A percentile compares a stretch with the other conserved stretches of the same genome.
Conservation (phyloP, 2,888 invertebrate genomes). For the Apodemia mormo region DNA sequence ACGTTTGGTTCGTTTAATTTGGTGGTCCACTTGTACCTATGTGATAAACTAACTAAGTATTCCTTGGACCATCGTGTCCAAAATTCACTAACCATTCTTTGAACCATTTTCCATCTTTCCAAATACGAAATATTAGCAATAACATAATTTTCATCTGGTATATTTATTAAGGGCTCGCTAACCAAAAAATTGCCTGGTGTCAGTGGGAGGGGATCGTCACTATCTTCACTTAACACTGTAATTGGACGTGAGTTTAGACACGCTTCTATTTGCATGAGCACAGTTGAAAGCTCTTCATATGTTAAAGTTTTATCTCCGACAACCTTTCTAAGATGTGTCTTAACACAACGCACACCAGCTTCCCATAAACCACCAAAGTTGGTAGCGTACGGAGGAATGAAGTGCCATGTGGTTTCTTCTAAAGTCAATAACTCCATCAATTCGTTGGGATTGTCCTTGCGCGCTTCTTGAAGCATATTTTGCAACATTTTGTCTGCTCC, state of each 20-base stretch:
- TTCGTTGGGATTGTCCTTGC: background rate
- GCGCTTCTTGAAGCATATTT: background rate
- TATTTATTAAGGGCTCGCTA: background rate
- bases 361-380: conserved; percentile 41
- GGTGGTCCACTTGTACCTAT: conserved; percentile 32
- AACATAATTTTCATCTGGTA: background rate
- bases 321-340: conserved; percentile 29
- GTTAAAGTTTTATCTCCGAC: conserved; percentile 31
- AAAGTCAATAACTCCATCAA: background rate
- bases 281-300: conserved; percentile 33
- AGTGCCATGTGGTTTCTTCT: conserved; percentile 30
- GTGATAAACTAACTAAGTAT: conserved; percentile 24
- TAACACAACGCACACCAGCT: conserved; percentile 32
- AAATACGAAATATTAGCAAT: background rate
- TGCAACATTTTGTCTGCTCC: background rate
- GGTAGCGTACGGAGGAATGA: conserved; percentile 35
- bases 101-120: conserved; percentile 17
- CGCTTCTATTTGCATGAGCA: conserved; percentile 34
- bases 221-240: conserved; percentile 5
- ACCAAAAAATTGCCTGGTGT: conserved; percentile 18
- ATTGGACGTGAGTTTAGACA: conserved; percentile 36
- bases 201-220: background rate
- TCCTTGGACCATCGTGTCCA: conserved; percentile 32
- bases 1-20: conserved; percentile 25
- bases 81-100: conserved; percentile 31